Evolutionary conservation across 2,797 vertebrate species (phyloP).

Genomic region (Thalassophryne amazonica): DNA sequence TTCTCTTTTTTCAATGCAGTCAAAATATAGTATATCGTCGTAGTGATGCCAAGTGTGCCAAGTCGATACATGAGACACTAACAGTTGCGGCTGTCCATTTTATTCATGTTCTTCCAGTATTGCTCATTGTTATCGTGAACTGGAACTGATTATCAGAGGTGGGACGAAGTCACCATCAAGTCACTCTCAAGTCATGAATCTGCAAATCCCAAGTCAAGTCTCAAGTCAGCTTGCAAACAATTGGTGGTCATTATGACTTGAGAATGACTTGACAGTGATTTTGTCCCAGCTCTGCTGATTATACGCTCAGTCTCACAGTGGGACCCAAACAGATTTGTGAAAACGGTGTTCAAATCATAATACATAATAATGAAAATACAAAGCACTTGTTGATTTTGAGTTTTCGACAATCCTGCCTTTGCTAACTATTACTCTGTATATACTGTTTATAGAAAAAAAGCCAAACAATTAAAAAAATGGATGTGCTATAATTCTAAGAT

Average conservation of each 20-base stretch:
- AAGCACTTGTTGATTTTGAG: constrained; percentile 68
- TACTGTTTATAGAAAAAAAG: constrained; percentile 65
- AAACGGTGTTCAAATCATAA: constrained; percentile 18
- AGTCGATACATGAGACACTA: constrained; percentile 16
- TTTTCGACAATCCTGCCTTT: constrained; percentile 81
- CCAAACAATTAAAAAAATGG: constrained; percentile 24
- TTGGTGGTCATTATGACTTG: no score
- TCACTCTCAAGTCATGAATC: no score
- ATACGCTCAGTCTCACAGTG: constrained; percentile 4
- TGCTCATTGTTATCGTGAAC: constrained; percentile 22
- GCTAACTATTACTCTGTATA: constrained; percentile 74
- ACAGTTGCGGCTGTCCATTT: constrained; percentile 25
- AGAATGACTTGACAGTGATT: no score
- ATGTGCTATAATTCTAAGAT: constrained; percentile 63
- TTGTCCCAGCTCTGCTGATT: no score
- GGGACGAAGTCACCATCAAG: no score
- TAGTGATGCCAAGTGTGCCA: constrained; percentile 6
- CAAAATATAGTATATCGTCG: constrained; percentile 15
- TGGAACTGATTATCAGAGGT: constrained; percentile 21
- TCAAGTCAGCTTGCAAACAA: no score
- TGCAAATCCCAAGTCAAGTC: no score
- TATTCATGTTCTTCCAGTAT: constrained; percentile 42
- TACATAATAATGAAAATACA: constrained; percentile 54
- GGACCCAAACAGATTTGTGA: constrained; percentile 15
- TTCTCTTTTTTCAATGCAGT: no score